These are phyloP conservation scores for Galleria mellonella DNA, from an alignment of 1,140 invertebrate species.

Conservation along the genomic window DNA sequence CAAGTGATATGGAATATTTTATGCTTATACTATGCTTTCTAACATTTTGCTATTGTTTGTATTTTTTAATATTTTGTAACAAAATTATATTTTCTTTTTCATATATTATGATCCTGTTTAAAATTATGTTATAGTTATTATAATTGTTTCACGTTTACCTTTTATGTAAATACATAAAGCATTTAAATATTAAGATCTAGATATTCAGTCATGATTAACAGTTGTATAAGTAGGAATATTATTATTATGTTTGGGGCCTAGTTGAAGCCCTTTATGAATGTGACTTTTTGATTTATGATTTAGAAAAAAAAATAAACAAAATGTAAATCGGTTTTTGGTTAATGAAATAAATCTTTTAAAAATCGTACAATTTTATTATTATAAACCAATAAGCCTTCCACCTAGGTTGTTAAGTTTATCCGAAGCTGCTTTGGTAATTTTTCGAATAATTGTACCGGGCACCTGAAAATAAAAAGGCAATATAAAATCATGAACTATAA, in stretches of 20 bases:
- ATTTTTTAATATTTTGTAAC: not conserved
- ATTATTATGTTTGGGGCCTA: constrained; percentile 6
- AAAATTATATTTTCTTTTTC: not conserved
- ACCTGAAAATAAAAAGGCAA: constrained; percentile 29
- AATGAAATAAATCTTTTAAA: constrained; percentile 8
- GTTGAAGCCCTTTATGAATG: constrained; percentile 1
- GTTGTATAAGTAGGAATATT: constrained; percentile 4
- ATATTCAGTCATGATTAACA: constrained; percentile 8
- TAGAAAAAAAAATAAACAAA: constrained; percentile 2
- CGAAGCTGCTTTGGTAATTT: constrained; percentile 38
- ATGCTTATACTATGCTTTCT: too few species aligned
- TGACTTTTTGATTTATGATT: constrained; percentile 4
- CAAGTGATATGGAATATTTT: too few species aligned
- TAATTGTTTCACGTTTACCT: constrained; percentile 7
- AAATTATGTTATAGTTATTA: constrained; percentile 4
- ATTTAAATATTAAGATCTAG: constrained; percentile 10
- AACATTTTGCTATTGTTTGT: not conserved
- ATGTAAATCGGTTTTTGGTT: constrained; percentile 8
- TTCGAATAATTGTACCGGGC: constrained; percentile 37
- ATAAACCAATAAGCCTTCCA: constrained; percentile 53
- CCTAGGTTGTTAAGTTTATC: constrained; percentile 61
- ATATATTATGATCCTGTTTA: constrained; percentile 2
- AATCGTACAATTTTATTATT: constrained; percentile 9
- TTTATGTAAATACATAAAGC: constrained; percentile 13
- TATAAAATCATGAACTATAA: too few species aligned